phyloP scores from a whole-genome alignment of 2,888 invertebrate species.

The Tipula lateralis region DNA sequence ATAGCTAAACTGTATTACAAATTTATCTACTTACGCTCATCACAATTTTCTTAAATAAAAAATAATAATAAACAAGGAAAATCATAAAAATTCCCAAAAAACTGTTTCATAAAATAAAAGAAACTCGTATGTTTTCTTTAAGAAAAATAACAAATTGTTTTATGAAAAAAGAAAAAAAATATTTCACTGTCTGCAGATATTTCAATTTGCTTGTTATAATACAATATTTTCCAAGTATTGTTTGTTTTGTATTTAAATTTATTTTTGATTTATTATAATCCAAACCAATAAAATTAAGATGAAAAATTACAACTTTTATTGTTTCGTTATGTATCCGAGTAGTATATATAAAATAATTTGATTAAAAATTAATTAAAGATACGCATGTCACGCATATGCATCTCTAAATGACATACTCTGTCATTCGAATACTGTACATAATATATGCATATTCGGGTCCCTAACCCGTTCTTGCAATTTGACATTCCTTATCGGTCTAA shows the following conservation, averaged over 20 bases:
- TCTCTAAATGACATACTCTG: too few relatives aligned
- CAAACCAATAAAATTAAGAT: not conserved
- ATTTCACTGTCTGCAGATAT: not conserved
- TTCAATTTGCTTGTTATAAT: not conserved
- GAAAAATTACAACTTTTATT: not conserved
- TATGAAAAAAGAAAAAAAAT: not conserved
- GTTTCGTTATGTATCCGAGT: not conserved
- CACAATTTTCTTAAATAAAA: not conserved
- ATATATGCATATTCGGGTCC: too few relatives aligned
- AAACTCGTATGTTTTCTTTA: not conserved
- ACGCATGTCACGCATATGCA: too few relatives aligned
- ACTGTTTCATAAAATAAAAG: not conserved
- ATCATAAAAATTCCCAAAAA: not conserved
- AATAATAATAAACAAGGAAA: too few relatives aligned
- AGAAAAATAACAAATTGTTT: not conserved
- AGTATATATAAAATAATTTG: not conserved
- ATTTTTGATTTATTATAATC: not conserved
- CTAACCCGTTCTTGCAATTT: too few relatives aligned
- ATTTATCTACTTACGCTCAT: not conserved
- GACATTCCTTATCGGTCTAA: too few relatives aligned
- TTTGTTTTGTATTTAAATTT: not conserved
- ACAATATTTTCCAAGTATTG: not conserved
- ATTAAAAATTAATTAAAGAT: too few relatives aligned
- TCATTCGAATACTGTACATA: too few relatives aligned
- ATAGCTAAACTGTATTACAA: not conserved